A percentile compares a stretch with the other conserved stretches of the same genome.
These are phyloP conservation scores for Catostylus mosaicus DNA, from an alignment of 30 jellyfish, hydroid and myxozoan species.

Conservation along the genomic window DNA sequence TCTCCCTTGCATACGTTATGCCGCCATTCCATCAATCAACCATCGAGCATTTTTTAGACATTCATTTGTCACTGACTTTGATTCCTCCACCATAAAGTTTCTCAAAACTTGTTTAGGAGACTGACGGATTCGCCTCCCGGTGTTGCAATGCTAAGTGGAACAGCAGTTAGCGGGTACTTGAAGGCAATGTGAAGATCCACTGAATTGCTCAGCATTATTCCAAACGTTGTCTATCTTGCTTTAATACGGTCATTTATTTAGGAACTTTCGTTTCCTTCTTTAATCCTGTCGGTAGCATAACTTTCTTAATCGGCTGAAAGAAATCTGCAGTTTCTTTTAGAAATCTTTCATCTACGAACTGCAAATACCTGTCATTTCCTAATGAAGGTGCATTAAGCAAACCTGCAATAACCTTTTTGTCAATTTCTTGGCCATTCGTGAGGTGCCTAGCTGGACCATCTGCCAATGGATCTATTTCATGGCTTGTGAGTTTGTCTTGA, in stretches of 20 bases:
- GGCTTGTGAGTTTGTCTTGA: conserved; percentile 13
- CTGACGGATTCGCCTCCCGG: conserved; percentile 57
- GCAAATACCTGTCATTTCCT: conserved; percentile 18
- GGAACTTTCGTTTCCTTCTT: conserved; percentile 38
- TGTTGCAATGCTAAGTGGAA: conserved; percentile 48
- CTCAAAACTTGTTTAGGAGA: conserved; percentile 9
- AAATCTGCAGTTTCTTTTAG: conserved; percentile 21
- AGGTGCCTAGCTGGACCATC: conserved; percentile 44
- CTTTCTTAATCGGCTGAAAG: conserved; percentile 35
- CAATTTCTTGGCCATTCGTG: conserved; percentile 33
- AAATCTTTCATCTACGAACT: conserved; percentile 4
- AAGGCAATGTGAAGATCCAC: too few relatives aligned
- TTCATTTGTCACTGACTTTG: conserved; percentile 19
- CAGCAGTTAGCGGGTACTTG: conserved; percentile 48
- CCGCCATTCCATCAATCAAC: too few relatives aligned
- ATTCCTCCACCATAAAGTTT: conserved; percentile 23
- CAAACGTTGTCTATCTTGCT: conserved; percentile 58
- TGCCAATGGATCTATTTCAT: conserved; percentile 43
- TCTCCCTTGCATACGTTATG: too few relatives aligned
- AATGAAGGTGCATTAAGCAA: conserved; percentile 29
- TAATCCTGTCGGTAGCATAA: conserved; percentile 19
- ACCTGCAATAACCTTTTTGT: conserved; percentile 24
- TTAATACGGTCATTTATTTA: conserved; percentile 21
- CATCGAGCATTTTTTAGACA: too few relatives aligned
- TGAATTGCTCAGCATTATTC: conserved; percentile 20